Evolutionary conservation across 2,113 vertebrate species (phyloP).

Genomic region (Zonotrichia leucophrys): DNA sequence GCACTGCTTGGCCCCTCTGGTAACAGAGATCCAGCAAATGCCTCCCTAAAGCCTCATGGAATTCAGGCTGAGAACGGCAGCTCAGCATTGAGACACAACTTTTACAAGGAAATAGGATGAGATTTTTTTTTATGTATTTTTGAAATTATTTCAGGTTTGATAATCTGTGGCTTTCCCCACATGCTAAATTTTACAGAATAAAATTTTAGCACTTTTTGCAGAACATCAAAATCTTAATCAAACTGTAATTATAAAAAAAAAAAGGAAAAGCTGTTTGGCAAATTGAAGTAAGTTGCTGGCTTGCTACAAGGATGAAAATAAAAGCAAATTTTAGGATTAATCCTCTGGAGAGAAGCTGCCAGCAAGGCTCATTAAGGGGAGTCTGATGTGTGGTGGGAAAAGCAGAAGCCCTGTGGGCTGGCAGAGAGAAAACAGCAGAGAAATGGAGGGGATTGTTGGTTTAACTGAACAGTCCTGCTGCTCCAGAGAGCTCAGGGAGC

Average conservation of each 20-base stretch:
- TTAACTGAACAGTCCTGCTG: background rate
- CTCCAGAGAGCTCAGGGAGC: background rate
- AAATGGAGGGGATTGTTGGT: background rate
- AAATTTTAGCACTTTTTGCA: background rate
- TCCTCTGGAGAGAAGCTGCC: background rate
- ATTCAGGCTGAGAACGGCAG: background rate
- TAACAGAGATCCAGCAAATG: background rate
- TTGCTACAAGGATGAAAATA: background rate
- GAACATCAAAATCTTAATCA: background rate
- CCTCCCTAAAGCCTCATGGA: background rate
- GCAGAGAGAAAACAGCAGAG: background rate
- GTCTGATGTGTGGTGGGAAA: background rate
- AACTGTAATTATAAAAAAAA: background rate
- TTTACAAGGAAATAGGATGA: background rate
- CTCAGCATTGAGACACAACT: background rate
- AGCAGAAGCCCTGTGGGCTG: background rate
- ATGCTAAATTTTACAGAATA: background rate
- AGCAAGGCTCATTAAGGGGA: background rate
- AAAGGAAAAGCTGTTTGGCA: background rate
- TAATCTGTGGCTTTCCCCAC: background rate
- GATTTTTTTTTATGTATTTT: accelerated
- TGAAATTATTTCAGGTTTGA: background rate
- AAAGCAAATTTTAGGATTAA: background rate
- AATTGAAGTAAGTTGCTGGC: background rate
- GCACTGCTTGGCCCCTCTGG: background rate